Conservation (phyloP, 2,797 vertebrate genomes). For the Todus mexicanus region DNA sequence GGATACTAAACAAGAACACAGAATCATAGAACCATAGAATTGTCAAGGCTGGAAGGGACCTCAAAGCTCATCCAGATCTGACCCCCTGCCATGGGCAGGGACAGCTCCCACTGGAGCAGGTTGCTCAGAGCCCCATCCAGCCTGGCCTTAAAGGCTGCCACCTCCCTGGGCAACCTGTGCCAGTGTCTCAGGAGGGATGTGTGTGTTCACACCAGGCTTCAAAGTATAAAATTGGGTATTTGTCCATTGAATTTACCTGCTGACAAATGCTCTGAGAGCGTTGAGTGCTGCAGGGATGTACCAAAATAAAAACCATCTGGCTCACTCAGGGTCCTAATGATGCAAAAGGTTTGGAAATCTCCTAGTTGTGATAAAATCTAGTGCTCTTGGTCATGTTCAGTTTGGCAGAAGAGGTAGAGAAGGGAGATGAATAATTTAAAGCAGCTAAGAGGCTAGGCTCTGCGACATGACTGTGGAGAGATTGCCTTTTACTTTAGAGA, state of each 20-base stretch:
- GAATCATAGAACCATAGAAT: no score
- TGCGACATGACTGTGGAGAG: background rate
- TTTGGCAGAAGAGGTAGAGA: background rate
- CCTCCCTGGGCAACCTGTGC: no score
- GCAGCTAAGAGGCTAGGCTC: background rate
- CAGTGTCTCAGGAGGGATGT: background rate
- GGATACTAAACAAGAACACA: background rate
- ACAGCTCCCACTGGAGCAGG: no score
- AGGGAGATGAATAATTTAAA: conserved; percentile 7
- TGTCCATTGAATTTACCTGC: background rate
- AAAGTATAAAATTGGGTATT: background rate
- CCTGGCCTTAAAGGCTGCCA: no score
- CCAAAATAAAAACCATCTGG: background rate
- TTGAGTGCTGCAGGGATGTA: background rate
- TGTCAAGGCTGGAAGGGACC: no score
- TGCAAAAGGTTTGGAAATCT: background rate
- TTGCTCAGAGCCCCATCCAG: no score
- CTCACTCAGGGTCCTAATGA: background rate
- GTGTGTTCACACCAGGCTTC: background rate
- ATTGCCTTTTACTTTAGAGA: background rate
- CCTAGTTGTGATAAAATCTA: background rate
- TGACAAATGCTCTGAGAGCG: background rate
- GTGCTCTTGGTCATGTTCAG: background rate
- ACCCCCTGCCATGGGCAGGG: no score
- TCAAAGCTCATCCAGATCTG: no score